Conservation (phyloP, 1,140 invertebrate genomes). For the Meloidogyne hapla region DNA sequence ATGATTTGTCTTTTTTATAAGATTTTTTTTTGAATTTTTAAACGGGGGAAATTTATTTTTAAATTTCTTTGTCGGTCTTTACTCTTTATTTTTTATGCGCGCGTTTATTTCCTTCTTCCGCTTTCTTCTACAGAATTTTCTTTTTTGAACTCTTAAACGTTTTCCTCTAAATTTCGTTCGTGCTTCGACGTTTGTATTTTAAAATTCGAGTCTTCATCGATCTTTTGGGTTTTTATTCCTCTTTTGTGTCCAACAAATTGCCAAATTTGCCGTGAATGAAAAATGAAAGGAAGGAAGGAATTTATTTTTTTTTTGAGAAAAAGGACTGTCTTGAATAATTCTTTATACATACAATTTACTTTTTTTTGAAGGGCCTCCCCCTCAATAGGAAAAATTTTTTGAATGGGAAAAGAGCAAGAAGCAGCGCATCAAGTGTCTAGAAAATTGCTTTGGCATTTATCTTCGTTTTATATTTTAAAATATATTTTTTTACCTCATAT, state of each 20-base stretch:
- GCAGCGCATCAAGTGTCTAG: background rate
- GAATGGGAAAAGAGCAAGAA: background rate
- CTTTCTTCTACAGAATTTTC: too few species aligned
- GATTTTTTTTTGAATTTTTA: too few species aligned
- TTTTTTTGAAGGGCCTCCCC: background rate
- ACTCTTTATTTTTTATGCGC: too few species aligned
- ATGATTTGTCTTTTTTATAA: too few species aligned
- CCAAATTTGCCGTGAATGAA: background rate
- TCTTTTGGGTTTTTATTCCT: too few species aligned
- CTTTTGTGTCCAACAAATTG: background rate
- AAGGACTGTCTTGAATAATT: background rate
- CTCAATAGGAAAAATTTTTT: background rate
- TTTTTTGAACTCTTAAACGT: too few species aligned
- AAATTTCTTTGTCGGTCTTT: too few species aligned
- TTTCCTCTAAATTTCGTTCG: too few species aligned
- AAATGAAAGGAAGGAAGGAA: background rate
- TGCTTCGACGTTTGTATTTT: too few species aligned
- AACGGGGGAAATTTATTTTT: too few species aligned
- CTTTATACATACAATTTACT: conserved; percentile 1
- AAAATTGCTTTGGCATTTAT: conserved; percentile 15
- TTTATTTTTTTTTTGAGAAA: conserved; percentile 5
- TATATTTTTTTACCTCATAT: background rate
- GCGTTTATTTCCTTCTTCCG: too few species aligned
- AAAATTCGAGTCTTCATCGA: too few species aligned
- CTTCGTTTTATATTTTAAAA: background rate